Base-by-base conservation (phyloP, 1,140 invertebrate genomes). In the Heterodera carotae region DNA sequence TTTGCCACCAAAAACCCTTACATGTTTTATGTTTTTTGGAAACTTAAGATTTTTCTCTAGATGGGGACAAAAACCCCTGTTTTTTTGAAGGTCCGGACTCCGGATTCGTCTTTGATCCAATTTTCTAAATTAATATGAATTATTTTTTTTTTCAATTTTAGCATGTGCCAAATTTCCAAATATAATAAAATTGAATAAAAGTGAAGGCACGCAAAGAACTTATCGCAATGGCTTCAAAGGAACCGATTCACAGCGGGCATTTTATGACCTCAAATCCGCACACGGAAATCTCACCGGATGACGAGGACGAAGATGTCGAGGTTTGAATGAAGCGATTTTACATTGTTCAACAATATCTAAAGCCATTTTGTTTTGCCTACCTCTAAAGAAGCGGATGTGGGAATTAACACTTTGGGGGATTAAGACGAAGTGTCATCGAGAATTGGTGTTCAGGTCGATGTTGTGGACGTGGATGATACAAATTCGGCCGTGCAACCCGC, bases 211-310 rank as follows among this genome's bases (percentile, higher is more conserved):
- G 25, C n/a, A 34, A 76, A 29, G 18, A 56, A 12, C 5, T 8
- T 2, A 18, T 10, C 8, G 25, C 31, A 76, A 69, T 12, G 34
- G 62, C 73, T 53, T 79, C 85, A 22, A 85, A 84, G 22, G 86
- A 86, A 69, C 84, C 82, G 25, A 87, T 87, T 27, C 85, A 87
- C 62, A 86, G 84, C 76, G 85, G 86, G 75, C 85, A 88, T 84
- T 87, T 87, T 77, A 87, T 88, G 85, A 86, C 84, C 31, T 88
- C 86, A 10, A 88, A 87, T 75, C 85, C 83, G 2, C 87, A 87
- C 75, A 76, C 76, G 6, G 84, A 88, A 31, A 79, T 75, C 48
- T 66, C 81, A 62, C 64, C 69, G 33, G 85, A 87, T n/a, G 85
- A 87, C 34, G 85, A 86, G 60, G 85, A 87, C 74, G 86, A 87